A percentile compares a stretch with the other conserved stretches of the same genome.
Evolutionary conservation across 2,113 vertebrate genomes (phyloP).

Genomic region (Ptyas mucosa): DNA sequence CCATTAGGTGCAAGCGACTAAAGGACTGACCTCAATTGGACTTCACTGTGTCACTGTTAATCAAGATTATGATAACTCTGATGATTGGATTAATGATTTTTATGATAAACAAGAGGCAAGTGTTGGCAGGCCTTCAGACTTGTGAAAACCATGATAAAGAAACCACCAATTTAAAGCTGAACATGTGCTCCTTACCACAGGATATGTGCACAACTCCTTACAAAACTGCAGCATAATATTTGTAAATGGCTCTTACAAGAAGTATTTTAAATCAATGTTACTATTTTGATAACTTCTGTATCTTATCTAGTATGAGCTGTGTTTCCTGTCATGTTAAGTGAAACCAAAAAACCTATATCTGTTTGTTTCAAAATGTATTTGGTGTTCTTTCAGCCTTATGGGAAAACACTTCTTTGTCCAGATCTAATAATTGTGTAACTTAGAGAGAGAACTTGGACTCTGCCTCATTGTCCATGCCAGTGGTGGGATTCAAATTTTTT

Average conservation of each 20-base stretch:
- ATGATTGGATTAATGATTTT: no score
- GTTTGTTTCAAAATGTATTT: neutral
- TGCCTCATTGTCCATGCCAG: neutral
- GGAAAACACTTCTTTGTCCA: neutral
- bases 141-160: no score
- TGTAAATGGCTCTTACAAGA: neutral
- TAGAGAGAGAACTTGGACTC: neutral
- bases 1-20: no score
- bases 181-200: no score
- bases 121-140: no score
- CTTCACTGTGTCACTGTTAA: no score
- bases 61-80: no score
- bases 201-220: neutral
- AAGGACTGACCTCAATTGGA: no score
- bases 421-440: neutral
- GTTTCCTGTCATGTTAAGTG: neutral
- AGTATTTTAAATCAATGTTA: neutral
- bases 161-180: no score
- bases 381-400: neutral
- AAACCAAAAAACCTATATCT: neutral
- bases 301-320: neutral
- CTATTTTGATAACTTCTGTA: neutral
- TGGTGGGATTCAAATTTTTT: no score
- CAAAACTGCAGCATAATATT: neutral
- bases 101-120: no score